phyloP scores from a whole-genome alignment of 2,113 vertebrate genomes.

The Psephotus haematonotus region DNA sequence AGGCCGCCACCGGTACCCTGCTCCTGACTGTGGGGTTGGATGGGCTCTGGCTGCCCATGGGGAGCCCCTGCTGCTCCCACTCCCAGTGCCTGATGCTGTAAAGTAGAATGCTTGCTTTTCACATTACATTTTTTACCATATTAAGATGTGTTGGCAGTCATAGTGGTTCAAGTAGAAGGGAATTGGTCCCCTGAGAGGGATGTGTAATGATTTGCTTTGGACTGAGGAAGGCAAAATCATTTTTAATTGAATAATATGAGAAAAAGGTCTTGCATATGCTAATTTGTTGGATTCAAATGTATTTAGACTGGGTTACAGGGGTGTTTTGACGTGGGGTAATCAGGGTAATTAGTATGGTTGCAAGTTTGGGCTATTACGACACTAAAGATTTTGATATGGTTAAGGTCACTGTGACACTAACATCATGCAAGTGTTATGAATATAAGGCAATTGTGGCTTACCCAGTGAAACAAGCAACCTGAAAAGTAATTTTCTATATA shows the following conservation, averaged over 20 bases:
- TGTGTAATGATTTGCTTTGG: constrained; percentile 53
- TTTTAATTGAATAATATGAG: constrained; percentile 48
- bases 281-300: constrained; percentile 31
- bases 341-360: background rate
- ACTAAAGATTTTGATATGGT: background rate
- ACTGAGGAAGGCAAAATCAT: background rate
- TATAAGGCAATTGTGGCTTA: background rate
- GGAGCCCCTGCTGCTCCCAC: background rate
- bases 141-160: constrained; percentile 4
- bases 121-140: constrained; percentile 18
- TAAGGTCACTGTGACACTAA: background rate
- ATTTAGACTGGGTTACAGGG: constrained; percentile 20
- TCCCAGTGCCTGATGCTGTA: background rate
- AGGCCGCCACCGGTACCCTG: accelerated
- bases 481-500: background rate
- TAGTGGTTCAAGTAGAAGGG: background rate
- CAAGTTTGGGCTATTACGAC: background rate
- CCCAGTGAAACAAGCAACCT: background rate
- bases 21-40: background rate
- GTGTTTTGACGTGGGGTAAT: constrained; percentile 3
- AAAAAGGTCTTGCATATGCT: constrained; percentile 15
- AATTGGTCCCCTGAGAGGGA: background rate
- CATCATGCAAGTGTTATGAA: background rate
- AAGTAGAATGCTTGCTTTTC: background rate
- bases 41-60: background rate